These are phyloP conservation scores for Campylomormyrus numenius DNA, from an alignment of 2,113 vertebrate species.

Conservation along the genomic window DNA sequence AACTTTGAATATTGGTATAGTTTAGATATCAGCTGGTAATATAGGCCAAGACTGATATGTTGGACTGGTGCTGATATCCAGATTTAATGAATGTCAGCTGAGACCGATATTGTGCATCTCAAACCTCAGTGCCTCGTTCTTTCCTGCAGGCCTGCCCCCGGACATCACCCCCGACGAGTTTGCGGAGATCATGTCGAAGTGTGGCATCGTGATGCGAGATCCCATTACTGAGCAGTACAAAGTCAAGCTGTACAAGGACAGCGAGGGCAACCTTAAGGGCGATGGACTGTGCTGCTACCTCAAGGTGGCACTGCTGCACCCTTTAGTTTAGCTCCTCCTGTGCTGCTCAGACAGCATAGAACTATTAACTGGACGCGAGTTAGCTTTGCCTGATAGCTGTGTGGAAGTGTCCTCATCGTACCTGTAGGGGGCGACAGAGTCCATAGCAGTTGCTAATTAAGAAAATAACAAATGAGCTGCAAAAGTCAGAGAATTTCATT, in stretches of 20 bases:
- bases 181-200: constrained; percentile 85
- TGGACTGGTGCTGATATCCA: background rate
- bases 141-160: constrained; percentile 74
- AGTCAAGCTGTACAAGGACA: constrained; percentile 92
- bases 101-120: background rate
- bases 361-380: background rate
- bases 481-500: background rate
- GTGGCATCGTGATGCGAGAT: constrained; percentile 90
- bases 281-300: constrained; percentile 95
- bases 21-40: background rate
- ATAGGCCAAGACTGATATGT: background rate
- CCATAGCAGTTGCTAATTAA: background rate
- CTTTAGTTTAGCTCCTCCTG: background rate
- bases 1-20: background rate
- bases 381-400: background rate
- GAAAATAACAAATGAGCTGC: background rate
- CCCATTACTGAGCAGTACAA: constrained; percentile 87
- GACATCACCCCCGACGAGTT: constrained; percentile 89
- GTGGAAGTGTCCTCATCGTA: background rate
- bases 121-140: background rate
- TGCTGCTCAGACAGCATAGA: background rate
- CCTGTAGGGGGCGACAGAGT: background rate
- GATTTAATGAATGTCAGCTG: background rate
- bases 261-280: constrained; percentile 88
- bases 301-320: constrained; percentile 65